Conservation (phyloP, 2,888 invertebrate genomes). For the Adelphocoris suturalis region DNA sequence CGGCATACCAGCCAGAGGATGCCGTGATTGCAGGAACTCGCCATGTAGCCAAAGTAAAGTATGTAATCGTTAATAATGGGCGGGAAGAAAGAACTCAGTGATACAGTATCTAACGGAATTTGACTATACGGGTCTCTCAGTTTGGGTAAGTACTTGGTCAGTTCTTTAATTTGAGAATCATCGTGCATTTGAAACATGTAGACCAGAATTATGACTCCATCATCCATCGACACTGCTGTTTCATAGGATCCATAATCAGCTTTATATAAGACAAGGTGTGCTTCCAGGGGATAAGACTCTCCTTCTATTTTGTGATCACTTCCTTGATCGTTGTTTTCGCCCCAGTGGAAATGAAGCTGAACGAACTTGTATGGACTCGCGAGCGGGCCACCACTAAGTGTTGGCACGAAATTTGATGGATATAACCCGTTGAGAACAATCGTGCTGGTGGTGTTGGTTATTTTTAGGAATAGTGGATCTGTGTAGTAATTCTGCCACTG, state of each 20-base stretch:
- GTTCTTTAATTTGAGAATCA: neutral
- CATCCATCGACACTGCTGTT: conserved; percentile 82
- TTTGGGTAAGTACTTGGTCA: conserved; percentile 58
- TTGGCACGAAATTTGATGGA: conserved; percentile 32
- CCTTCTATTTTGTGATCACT: conserved; percentile 73
- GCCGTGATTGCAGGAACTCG: conserved; percentile 76
- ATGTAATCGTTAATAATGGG: conserved; percentile 84
- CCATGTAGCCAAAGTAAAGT: conserved; percentile 82
- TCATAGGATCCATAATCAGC: conserved; percentile 83
- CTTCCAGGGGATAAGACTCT: conserved; percentile 82
- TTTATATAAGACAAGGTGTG: conserved; percentile 83
- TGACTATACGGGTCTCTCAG: conserved; percentile 80
- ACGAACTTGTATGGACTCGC: conserved; percentile 65
- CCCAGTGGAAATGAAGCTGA: conserved; percentile 74
- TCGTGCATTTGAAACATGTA: conserved; percentile 81
- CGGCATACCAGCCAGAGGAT: conserved; percentile 84
- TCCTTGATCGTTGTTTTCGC: conserved; percentile 69
- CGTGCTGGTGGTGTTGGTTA: conserved; percentile 55
- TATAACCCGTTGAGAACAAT: conserved; percentile 51
- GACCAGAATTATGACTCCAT: conserved; percentile 82
- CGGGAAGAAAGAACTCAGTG: conserved; percentile 80
- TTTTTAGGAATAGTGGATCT: conserved; percentile 51
- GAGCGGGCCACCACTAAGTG: conserved; percentile 70
- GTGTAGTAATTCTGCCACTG: conserved; percentile 42
- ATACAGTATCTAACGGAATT: conserved; percentile 80